Conservation (phyloP, 2,888 invertebrate genomes). For the Cheilosia urbana region DNA sequence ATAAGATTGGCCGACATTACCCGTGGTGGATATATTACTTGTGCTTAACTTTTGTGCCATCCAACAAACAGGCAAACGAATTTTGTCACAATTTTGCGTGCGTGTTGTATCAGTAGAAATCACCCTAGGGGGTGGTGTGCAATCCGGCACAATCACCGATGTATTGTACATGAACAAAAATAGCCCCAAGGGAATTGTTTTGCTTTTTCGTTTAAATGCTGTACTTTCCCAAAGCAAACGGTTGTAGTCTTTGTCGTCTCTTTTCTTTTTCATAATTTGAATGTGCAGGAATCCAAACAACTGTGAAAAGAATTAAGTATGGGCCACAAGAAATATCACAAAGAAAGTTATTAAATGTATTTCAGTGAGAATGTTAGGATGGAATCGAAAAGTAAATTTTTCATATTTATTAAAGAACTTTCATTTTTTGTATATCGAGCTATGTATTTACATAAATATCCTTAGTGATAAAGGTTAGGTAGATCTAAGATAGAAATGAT, state of each 20-base stretch:
- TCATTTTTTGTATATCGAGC: too few relatives aligned
- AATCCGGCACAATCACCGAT: conserved; percentile 45
- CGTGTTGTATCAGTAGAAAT: conserved; percentile 42
- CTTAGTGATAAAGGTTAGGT: too few relatives aligned
- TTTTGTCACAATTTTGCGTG: conserved; percentile 50
- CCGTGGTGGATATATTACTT: conserved; percentile 43
- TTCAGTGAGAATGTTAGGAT: too few relatives aligned
- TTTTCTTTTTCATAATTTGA: conserved; percentile 32
- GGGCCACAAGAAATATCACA: conserved; percentile 22
- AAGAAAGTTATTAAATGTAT: too few relatives aligned
- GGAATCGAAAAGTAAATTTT: too few relatives aligned
- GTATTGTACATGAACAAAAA: conserved; percentile 35
- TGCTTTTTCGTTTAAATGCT: conserved; percentile 33
- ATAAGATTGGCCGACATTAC: conserved; percentile 57
- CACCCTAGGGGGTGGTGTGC: conserved; percentile 25
- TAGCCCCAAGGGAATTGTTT: conserved; percentile 29
- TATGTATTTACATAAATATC: too few relatives aligned
- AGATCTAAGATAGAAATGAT: too few relatives aligned
- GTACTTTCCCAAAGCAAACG: conserved; percentile 10
- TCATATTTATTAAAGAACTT: too few relatives aligned
- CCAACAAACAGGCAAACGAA: conserved; percentile 29
- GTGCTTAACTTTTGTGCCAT: conserved; percentile 26
- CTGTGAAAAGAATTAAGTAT: conserved; percentile 8
- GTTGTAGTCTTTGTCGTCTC: conserved; percentile 10
- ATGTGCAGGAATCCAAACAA: conserved; percentile 16